A percentile compares a stretch with the other conserved stretches of the same genome.
Evolutionary conservation across 2,113 vertebrate genomes (phyloP).

Genomic region (cat (Felis catus)): F.catus_Fca126_mat1.0 CM031415.1:55662001-55662500

Average conservation of each 20-base stretch:
- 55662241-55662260: neutral
- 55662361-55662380: no score
- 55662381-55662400: no score
- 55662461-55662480: no score
- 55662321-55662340: neutral
- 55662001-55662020: neutral
- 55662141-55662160: neutral
- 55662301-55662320: neutral
- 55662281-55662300: neutral
- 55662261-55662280: neutral
- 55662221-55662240: neutral
- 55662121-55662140: neutral
- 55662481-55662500: no score
- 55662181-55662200: neutral
- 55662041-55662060: neutral
- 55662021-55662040: neutral
- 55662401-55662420: no score
- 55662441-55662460: no score
- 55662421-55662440: no score
- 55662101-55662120: neutral
- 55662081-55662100: neutral
- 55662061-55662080: neutral
- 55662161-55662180: neutral
- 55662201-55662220: neutral
- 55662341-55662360: no score